Evolutionary conservation across 2,888 invertebrate genomes (phyloP), one percentile per base, ranked within the genome.

Genomic region (Keiferia lycopersicella): DNA sequence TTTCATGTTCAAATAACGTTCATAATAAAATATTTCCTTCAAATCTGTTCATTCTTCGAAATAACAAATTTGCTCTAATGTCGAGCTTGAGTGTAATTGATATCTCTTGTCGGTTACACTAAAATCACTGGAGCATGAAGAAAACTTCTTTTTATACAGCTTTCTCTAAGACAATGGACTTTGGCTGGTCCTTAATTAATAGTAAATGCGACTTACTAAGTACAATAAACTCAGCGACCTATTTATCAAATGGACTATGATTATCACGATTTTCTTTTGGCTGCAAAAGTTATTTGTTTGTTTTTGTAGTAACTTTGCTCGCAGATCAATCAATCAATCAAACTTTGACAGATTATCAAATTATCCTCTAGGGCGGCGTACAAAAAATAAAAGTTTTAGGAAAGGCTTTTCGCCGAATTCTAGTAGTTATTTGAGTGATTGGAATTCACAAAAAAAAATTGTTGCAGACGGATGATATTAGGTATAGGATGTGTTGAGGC

Each of bases 361-460:
- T 94, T 98, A 71, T 98, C 98, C 59, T 39, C 20, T 18, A 11
- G 39, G 39, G 59, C 38, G 69, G 68, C 34, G 34, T 8, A 34
- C 34, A 34, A 34, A 45, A 45, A 45, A 45, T 3, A 45, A 45
- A 45, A 45, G 45, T 45, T 45, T 18, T 20, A 2, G 22, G 1
- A 22, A 20, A 12, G 18, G 22, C 51, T 51, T 34, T 34, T 22
- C 2, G 6, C 12, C 51, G 3, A 18, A 22, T 18, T 22, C 18
- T 18, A 34, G 7, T 34, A 34, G 8, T 34, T 30, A 30, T 30
- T 34, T 34, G 34, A 34, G 34, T 8, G 34, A 34, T 34, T 34
- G 34, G 34, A 34, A 34, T 34, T 10, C 34, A 8, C 1, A 34
- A 1, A 34, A 34, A 4, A 6, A 30, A 2, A 4, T 30, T 30